These are phyloP conservation scores for Taxidea taxus DNA, from an alignment of 2,113 vertebrate genomes.

Conservation along the genomic window DNA sequence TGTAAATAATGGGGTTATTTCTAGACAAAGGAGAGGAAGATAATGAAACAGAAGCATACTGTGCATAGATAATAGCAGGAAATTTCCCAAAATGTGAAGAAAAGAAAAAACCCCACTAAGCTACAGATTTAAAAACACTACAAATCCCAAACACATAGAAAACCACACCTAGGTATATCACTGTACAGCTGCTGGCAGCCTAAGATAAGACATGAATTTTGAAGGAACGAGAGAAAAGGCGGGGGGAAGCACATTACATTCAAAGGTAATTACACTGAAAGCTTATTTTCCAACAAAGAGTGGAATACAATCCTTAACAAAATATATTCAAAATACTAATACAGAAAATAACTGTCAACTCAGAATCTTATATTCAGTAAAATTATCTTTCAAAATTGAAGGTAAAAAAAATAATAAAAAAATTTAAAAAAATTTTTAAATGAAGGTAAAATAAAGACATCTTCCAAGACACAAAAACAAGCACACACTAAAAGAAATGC, in stretches of 20 bases:
- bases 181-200: neutral
- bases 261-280: neutral
- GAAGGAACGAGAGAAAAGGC: neutral
- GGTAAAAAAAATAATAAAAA: too few relatives aligned
- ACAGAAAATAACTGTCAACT: neutral
- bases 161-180: neutral
- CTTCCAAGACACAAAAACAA: conserved; percentile 5
- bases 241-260: neutral
- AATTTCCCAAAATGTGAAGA: neutral
- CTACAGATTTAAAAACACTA: neutral
- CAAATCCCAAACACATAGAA: neutral
- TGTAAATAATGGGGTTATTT: neutral
- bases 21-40: neutral
- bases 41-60: neutral
- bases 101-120: neutral
- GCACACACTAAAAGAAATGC: neutral
- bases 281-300: neutral
- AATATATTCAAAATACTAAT: conserved; percentile 9
- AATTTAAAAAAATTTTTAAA: too few relatives aligned
- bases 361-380: neutral
- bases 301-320: neutral
- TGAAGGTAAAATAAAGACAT: neutral
- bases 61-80: neutral
- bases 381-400: neutral
- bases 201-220: neutral